Evolutionary conservation across 2,113 vertebrate species (phyloP).

Genomic region (Oncorhynchus tshawytscha): DNA sequence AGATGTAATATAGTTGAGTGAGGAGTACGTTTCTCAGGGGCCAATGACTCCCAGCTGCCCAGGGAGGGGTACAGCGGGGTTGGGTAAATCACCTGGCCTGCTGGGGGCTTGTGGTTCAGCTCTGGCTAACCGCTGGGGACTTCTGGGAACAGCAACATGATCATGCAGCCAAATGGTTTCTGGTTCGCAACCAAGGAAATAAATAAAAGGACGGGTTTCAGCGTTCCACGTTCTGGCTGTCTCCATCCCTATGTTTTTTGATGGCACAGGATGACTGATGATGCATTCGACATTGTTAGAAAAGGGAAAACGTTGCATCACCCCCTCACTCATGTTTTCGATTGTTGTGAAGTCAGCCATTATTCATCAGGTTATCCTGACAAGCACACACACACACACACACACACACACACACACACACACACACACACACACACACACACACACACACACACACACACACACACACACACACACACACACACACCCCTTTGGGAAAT

Average conservation of each 20-base stretch:
- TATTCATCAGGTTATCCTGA: neutral
- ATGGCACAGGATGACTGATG: neutral
- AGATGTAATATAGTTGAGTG: neutral
- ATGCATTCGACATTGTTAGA: conserved; percentile 3
- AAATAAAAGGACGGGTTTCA: neutral
- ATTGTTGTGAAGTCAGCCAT: neutral
- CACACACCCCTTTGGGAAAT: neutral
- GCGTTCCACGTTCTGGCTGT: neutral
- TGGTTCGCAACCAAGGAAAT: conserved; percentile 13
- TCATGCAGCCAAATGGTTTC: conserved; percentile 11
- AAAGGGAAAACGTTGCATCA: neutral
- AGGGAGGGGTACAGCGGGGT: neutral
- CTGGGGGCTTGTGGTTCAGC: neutral
- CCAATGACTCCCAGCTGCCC: neutral
- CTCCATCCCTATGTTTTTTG: neutral
- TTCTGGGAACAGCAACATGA: neutral
- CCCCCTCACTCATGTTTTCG: neutral
- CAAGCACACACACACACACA: neutral
- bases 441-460: neutral
- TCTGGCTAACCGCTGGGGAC: neutral
- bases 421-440: too few relatives aligned
- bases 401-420: too few relatives aligned
- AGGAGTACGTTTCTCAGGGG: neutral
- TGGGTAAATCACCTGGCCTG: neutral
- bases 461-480: too few relatives aligned